A percentile compares a stretch with the other conserved stretches of the same genome.
Conservation (phyloP, 2,888 invertebrate species). For the Eristalis tenax region DNA sequence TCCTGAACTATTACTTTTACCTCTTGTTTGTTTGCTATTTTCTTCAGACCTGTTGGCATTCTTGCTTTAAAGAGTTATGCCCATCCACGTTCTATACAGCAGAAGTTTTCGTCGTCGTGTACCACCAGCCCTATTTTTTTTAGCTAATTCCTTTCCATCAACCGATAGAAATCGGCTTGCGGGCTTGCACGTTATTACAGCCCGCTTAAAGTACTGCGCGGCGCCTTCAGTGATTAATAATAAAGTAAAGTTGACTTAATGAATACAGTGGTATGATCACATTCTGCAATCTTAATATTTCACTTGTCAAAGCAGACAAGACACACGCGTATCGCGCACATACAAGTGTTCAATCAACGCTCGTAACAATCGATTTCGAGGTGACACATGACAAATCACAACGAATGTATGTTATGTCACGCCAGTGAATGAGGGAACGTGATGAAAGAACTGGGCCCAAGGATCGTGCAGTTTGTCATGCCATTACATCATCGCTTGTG, state of each 20-base stretch:
- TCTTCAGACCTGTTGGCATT: no score
- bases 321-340: not conserved
- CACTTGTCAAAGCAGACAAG: not conserved
- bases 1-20: no score
- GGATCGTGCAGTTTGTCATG: not conserved
- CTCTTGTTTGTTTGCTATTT: no score
- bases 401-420: not conserved
- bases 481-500: not conserved
- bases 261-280: not conserved
- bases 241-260: not conserved
- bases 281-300: not conserved
- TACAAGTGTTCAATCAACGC: not conserved
- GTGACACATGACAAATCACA: not conserved
- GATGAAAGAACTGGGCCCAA: not conserved
- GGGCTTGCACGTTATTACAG: no score
- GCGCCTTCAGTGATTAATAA: not conserved
- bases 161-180: no score
- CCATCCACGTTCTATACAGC: no score
- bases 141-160: no score
- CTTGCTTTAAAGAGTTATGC: no score
- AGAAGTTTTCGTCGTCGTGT: no score
- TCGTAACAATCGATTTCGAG: not conserved
- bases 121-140: no score
- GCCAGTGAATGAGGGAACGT: not conserved
- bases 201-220: no score